phyloP scores from a whole-genome alignment of 2,113 vertebrate genomes.

The Pholis gunnellus region DNA sequence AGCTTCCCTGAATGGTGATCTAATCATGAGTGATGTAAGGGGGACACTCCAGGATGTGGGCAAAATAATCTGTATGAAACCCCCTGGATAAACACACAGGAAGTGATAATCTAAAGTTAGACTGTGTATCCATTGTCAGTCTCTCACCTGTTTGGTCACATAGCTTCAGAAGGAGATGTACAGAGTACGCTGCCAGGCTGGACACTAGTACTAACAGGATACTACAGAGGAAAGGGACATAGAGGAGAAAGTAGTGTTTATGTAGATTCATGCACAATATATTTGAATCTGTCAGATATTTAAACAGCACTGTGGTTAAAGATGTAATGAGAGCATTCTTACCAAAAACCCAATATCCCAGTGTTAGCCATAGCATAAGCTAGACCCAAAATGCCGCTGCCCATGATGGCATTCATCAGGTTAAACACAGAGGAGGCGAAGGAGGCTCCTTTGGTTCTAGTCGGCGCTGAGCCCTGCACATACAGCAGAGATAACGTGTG shows the following conservation, averaged over 20 bases:
- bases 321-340: slow-evolving; percentile 46
- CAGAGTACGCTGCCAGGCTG: slow-evolving; percentile 89
- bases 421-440: slow-evolving; percentile 93
- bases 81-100: slow-evolving; percentile 1
- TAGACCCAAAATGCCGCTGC: slow-evolving; percentile 94
- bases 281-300: background rate
- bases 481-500: slow-evolving; percentile 25
- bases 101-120: slow-evolving; percentile 23
- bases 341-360: slow-evolving; percentile 94
- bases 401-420: slow-evolving; percentile 97
- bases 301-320: background rate
- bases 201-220: slow-evolving; percentile 90
- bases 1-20: slow-evolving; percentile 10
- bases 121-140: background rate
- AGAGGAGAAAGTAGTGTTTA: background rate
- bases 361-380: slow-evolving; percentile 94
- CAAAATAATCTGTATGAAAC: background rate
- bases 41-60: background rate
- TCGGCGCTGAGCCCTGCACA: slow-evolving; percentile 74
- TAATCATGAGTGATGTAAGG: slow-evolving; percentile 13
- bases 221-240: slow-evolving; percentile 75
- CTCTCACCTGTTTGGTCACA: slow-evolving; percentile 94
- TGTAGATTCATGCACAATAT: background rate
- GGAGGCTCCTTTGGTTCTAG: slow-evolving; percentile 84
- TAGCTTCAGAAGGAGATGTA: slow-evolving; percentile 92